phyloP scores from a whole-genome alignment of 2,888 invertebrate species.

The Hemicrepidius hirtus region DNA sequence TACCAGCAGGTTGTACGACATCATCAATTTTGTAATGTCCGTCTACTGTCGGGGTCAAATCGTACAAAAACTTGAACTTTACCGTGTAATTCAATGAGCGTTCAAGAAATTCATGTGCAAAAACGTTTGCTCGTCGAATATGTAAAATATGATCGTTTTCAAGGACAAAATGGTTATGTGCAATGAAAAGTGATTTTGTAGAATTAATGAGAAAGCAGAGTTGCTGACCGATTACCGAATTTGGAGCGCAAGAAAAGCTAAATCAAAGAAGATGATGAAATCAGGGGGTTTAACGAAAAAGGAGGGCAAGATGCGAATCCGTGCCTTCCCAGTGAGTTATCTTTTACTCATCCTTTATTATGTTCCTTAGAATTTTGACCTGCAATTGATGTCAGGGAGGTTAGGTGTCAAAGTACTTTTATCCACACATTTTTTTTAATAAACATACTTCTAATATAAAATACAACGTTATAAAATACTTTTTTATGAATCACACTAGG shows the following conservation, averaged over 20 bases:
- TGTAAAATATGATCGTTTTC: conserved; percentile 54
- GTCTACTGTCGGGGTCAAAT: conserved; percentile 51
- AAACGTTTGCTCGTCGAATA: conserved; percentile 47
- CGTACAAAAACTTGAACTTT: conserved; percentile 43
- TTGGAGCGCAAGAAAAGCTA: conserved; percentile 61
- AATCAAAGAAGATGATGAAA: conserved; percentile 77
- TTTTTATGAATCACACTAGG: too few species aligned
- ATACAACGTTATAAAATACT: too few species aligned
- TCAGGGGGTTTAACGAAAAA: conserved; percentile 87
- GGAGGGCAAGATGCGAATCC: conserved; percentile 97
- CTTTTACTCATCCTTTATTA: conserved; percentile 11
- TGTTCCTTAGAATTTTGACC: conserved; percentile 5
- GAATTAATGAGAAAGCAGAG: conserved; percentile 56
- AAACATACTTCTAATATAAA: too few species aligned
- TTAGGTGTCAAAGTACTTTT: conserved; percentile 35
- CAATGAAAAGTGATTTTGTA: conserved; percentile 60
- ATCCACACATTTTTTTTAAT: conserved; percentile 21
- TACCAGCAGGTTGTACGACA: conserved; percentile 53
- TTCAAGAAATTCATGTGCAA: conserved; percentile 37
- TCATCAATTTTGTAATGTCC: conserved; percentile 55
- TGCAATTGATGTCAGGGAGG: conserved; percentile 32
- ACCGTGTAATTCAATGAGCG: conserved; percentile 33
- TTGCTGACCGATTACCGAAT: conserved; percentile 63
- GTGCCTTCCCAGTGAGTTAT: conserved; percentile 96
- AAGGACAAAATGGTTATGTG: conserved; percentile 60